Percentiles rank a stretch among this genome's conserved stretches.
These are phyloP conservation scores for Sinocyclocheilus rhinocerous DNA, from an alignment of 2,113 vertebrate species.

Conservation along the genomic window DNA sequence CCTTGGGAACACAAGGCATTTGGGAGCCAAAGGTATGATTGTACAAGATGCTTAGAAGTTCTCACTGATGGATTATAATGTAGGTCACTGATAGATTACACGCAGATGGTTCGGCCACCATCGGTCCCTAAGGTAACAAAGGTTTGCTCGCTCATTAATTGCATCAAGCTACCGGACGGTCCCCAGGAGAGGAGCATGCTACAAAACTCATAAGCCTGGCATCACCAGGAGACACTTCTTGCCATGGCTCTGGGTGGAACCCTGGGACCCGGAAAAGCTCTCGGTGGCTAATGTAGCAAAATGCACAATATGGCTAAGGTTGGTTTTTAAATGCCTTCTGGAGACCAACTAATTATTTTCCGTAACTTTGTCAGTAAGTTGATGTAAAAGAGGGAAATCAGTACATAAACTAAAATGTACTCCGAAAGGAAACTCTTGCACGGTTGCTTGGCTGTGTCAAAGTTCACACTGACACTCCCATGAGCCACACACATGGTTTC, in stretches of 20 bases:
- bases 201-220: not conserved
- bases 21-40: too few relatives aligned
- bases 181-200: constrained; percentile 36
- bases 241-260: not conserved
- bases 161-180: not conserved
- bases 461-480: not conserved
- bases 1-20: not conserved
- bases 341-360: too few relatives aligned
- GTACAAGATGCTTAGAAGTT: not conserved
- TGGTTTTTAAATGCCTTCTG: not conserved
- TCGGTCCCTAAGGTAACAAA: not conserved
- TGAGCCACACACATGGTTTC: not conserved
- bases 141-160: constrained; percentile 46
- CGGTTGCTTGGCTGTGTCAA: not conserved
- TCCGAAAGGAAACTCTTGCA: not conserved
- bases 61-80: constrained; percentile 48
- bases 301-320: not conserved
- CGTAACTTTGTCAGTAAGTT: not conserved
- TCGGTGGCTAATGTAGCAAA: not conserved
- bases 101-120: constrained; percentile 32
- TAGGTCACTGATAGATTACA: constrained; percentile 29
- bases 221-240: constrained; percentile 30
- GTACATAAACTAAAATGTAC: not conserved
- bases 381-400: not conserved
- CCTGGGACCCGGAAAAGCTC: not conserved